Base-by-base conservation (phyloP, 2,888 invertebrate genomes). In the Drosophila flavopinicola region DNA sequence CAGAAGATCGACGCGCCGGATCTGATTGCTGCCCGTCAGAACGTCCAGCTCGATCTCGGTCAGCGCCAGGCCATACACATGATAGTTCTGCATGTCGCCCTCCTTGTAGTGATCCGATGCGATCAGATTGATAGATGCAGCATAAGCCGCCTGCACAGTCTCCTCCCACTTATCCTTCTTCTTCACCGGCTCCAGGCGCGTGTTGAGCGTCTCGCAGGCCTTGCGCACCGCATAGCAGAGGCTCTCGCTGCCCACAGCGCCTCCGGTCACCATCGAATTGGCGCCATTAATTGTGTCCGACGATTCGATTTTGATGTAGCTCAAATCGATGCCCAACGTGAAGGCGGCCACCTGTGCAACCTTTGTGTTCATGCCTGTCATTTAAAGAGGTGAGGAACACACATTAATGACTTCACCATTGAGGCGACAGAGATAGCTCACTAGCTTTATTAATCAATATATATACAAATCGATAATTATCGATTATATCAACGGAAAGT, bases 21-120 rank as follows among this genome's bases (percentile, higher is more conserved):
- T 90, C 66, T 94, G 92, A 85, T 94, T 93, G 84, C 95, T 95
- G 6, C 96, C 96, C 0, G 96, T 96, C 27, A 97, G 91, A 10
- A 96, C 91, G 88, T 97, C 97, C 0, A 96, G 89, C 90, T 96
- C 95, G 0, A 96, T 93, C 90, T 97, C 96, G 1, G 94, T 90
- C 2, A 94, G 92, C 0, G 93, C 91, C 0, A 93, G 92, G 1
- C 94, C 95, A 79, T 93, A 95, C 39, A 96, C 92, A 38, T 92
- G 89, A 80, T 96, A 96, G 0, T 91, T 78, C 29, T 93, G 91
- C 23, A 94, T 85, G 32, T 93, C 93, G 1, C 91, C 91, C 0
- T 78, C 33, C 1, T 92, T 91, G 78, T 90, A 94, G 92, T 93
- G 92, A 78, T 94, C 93, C 2, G 92, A 92, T 0, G 94, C 93